Conservation (phyloP, 2,888 invertebrate genomes). For the Lucinisca nassula region DNA sequence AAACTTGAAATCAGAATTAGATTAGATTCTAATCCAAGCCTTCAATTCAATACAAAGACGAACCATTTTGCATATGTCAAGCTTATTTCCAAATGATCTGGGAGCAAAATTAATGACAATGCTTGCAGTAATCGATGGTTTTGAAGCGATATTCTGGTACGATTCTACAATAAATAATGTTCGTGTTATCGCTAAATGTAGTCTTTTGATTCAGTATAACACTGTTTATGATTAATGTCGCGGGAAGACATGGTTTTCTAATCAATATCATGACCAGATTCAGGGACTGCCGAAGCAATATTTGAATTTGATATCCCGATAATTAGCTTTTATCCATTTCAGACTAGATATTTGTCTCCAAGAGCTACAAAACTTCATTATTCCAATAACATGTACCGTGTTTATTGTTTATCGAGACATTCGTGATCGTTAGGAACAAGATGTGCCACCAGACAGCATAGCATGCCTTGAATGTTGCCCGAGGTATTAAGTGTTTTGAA, state of each 20-base stretch:
- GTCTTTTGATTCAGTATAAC: constrained; percentile 17
- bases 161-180: background rate
- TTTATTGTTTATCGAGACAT: constrained; percentile 17
- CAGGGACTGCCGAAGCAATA: constrained; percentile 10
- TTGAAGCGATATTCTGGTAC: background rate
- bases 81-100: background rate
- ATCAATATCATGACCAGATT: constrained; percentile 10
- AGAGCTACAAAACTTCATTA: constrained; percentile 10
- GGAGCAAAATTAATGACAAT: background rate
- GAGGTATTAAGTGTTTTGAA: too few relatives aligned
- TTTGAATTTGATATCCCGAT: constrained; percentile 28
- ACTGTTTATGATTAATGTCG: constrained; percentile 15
- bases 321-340: constrained; percentile 31
- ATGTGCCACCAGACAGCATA: too few relatives aligned
- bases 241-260: background rate
- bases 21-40: background rate
- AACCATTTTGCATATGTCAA: constrained; percentile 12
- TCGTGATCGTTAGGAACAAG: too few relatives aligned
- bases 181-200: background rate
- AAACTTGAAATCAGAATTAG: background rate
- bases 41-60: background rate
- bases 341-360: background rate
- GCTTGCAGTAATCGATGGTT: background rate
- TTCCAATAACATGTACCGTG: background rate
- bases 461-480: too few relatives aligned